Evolutionary conservation across 1,140 invertebrate species (phyloP).

Genomic region (Eupristina koningsbergeri): DNA sequence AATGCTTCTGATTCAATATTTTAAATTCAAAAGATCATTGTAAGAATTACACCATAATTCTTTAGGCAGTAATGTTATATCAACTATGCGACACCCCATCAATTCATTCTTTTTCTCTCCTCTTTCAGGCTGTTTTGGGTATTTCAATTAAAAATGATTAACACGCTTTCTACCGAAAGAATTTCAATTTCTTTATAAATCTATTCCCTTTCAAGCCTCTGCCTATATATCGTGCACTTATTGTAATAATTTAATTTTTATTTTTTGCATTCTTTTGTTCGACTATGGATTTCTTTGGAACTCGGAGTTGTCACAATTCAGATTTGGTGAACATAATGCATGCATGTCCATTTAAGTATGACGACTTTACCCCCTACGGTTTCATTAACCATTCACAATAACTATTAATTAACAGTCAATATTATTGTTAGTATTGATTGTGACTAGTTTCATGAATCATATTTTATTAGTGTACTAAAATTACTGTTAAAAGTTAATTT

Average conservation of each 20-base stretch:
- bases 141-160: not conserved
- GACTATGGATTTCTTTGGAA: not conserved
- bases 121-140: not conserved
- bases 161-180: not conserved
- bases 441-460: not conserved
- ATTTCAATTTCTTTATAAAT: constrained; percentile 11
- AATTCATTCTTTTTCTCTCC: not conserved
- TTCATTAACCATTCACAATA: not conserved
- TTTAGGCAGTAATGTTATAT: not conserved
- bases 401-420: not conserved
- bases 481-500: not conserved
- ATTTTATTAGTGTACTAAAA: not conserved
- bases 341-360: not conserved
- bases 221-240: not conserved
- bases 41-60: constrained; percentile 1
- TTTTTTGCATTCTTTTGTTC: not conserved
- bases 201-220: not conserved
- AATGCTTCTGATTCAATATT: not conserved
- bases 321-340: not conserved
- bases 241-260: not conserved
- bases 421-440: not conserved
- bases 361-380: not conserved
- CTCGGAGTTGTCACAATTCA: not conserved
- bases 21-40: not conserved
- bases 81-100: not conserved